Evolutionary conservation across 2,113 vertebrate species (phyloP).

Genomic region (Tretioscincus oriximinensis): DNA sequence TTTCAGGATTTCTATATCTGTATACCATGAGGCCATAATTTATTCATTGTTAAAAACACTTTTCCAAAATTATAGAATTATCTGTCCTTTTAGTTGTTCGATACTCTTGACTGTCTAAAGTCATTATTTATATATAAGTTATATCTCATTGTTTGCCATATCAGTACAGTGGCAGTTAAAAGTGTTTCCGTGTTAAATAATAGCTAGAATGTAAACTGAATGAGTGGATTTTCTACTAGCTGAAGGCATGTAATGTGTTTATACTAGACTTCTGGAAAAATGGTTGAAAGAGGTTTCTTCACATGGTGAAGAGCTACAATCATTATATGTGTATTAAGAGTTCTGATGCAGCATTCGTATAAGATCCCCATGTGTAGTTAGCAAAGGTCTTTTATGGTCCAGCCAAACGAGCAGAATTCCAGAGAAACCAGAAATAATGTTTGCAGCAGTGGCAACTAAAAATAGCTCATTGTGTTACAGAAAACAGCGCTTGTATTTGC

Average conservation of each 20-base stretch:
- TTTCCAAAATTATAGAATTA: conserved; percentile 10
- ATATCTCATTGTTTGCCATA: not conserved
- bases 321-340: too few relatives aligned
- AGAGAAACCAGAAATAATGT: too few relatives aligned
- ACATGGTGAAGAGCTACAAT: too few relatives aligned
- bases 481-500: too few relatives aligned
- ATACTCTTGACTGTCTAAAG: not conserved
- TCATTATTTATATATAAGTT: not conserved
- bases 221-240: not conserved
- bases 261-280: not conserved
- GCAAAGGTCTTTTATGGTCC: too few relatives aligned
- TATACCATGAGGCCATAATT: not conserved
- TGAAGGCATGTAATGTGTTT: not conserved
- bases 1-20: conserved; percentile 31
- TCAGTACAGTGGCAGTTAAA: not conserved
- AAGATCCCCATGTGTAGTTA: too few relatives aligned
- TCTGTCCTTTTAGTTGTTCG: not conserved
- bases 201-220: not conserved
- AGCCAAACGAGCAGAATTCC: too few relatives aligned
- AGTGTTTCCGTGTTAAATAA: not conserved
- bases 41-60: conserved; percentile 24
- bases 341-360: too few relatives aligned
- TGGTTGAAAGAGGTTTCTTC: not conserved
- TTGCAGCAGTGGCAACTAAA: too few relatives aligned
- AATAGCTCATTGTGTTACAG: too few relatives aligned